Evolutionary conservation across 1,140 invertebrate species (phyloP).

Genomic region (Hypothenemus hampei): DNA sequence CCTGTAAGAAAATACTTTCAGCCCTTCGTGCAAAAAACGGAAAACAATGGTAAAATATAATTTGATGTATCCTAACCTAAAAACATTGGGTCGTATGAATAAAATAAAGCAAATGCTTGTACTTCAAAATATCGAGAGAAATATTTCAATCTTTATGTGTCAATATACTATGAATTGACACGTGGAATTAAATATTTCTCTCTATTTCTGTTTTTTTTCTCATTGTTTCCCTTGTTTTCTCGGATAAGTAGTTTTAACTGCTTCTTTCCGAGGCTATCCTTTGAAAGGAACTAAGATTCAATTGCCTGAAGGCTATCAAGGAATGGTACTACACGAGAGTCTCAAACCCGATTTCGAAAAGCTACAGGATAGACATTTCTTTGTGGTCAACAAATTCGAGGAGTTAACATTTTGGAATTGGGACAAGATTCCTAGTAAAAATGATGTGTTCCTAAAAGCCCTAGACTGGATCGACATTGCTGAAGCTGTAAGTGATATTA

Average conservation of each 20-base stretch:
- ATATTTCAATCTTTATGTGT: no score
- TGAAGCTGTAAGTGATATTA: conserved; percentile 57
- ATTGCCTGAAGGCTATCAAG: conserved; percentile 60
- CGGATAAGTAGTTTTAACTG: conserved; percentile 46
- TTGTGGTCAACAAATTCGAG: conserved; percentile 57
- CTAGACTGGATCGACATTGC: conserved; percentile 75
- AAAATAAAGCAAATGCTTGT: no score
- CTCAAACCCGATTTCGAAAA: conserved; percentile 55
- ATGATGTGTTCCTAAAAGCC: conserved; percentile 61
- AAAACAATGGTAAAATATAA: conserved; percentile 40
- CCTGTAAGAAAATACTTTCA: conserved; percentile 67
- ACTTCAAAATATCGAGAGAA: no score
- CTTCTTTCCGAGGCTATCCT: conserved; percentile 62
- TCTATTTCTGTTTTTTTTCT: background rate
- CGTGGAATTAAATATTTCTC: no score
- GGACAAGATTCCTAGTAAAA: conserved; percentile 64
- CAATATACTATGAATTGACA: no score
- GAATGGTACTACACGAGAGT: conserved; percentile 61
- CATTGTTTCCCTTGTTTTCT: background rate
- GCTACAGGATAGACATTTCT: conserved; percentile 57
- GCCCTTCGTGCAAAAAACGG: conserved; percentile 52
- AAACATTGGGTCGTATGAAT: no score
- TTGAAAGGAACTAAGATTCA: conserved; percentile 58
- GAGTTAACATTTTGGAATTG: conserved; percentile 74
- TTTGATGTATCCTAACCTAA: background rate